phyloP scores from a whole-genome alignment of 2,797 vertebrate genomes.

The Varecia variegata region DNA sequence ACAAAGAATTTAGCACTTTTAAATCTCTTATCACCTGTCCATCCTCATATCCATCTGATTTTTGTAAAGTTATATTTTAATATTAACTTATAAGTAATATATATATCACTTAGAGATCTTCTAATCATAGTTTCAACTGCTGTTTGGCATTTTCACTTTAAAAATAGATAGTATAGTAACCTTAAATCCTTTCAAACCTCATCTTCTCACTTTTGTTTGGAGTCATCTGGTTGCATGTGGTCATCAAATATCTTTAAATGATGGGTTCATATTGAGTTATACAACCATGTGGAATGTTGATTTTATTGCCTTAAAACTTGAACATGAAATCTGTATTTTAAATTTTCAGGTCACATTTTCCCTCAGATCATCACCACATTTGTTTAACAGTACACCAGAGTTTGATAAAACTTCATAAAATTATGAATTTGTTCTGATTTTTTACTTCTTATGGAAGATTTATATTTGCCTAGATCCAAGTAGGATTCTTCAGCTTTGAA shows the following conservation, averaged over 20 bases:
- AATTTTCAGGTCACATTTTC: background rate
- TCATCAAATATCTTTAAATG: background rate
- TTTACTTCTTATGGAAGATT: background rate
- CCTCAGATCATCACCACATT: background rate
- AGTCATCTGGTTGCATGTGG: background rate
- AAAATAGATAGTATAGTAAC: background rate
- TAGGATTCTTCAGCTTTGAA: background rate
- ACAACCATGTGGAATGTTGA: background rate
- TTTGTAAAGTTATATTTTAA: background rate
- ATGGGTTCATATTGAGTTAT: background rate
- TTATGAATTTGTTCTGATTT: background rate
- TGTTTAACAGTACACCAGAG: background rate
- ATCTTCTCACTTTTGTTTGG: background rate
- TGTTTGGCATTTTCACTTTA: background rate
- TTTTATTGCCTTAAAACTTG: background rate
- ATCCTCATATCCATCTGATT: background rate
- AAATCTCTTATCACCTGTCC: background rate
- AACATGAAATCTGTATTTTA: background rate
- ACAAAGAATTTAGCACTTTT: background rate
- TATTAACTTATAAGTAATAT: background rate
- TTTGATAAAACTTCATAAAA: background rate
- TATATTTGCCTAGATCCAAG: background rate
- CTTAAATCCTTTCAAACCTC: background rate
- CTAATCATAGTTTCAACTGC: background rate
- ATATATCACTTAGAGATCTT: background rate